Conservation (phyloP, 1,140 invertebrate species). For the Pogonognathellus flavescens region DNA sequence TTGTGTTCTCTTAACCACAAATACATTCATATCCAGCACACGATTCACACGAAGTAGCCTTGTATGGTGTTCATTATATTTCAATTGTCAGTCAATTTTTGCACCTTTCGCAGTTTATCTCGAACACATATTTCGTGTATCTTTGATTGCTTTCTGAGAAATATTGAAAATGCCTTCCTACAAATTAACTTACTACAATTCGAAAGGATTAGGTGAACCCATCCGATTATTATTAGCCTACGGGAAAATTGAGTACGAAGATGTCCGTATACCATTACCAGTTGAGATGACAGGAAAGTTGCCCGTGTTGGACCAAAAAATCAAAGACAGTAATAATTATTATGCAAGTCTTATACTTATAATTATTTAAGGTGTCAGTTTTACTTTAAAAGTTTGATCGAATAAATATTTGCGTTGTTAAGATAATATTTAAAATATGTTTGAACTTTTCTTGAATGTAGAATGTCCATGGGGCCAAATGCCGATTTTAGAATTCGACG, state of each 20-base stretch:
- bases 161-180: slow-evolving; percentile 68
- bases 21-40: too few species aligned
- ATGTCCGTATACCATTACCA: slow-evolving; percentile 70
- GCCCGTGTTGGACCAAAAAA: not conserved
- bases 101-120: too few species aligned
- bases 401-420: too few species aligned
- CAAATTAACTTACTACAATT: slow-evolving; percentile 79
- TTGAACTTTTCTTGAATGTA: not conserved
- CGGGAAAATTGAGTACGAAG: slow-evolving; percentile 74
- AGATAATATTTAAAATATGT: too few species aligned
- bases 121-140: too few species aligned
- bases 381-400: not conserved
- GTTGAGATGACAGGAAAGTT: not conserved
- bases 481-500: slow-evolving; percentile 53
- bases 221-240: slow-evolving; percentile 78
- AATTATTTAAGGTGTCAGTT: not conserved
- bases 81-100: too few species aligned
- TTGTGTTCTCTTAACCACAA: too few species aligned
- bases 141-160: too few species aligned
- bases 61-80: too few species aligned
- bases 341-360: too few species aligned
- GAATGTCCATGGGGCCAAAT: slow-evolving; percentile 52
- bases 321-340: not conserved
- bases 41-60: too few species aligned
- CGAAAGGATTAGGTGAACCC: slow-evolving; percentile 78